Evolutionary conservation across 2,797 vertebrate species (phyloP).

Genomic region (Danionella dracula): DNA sequence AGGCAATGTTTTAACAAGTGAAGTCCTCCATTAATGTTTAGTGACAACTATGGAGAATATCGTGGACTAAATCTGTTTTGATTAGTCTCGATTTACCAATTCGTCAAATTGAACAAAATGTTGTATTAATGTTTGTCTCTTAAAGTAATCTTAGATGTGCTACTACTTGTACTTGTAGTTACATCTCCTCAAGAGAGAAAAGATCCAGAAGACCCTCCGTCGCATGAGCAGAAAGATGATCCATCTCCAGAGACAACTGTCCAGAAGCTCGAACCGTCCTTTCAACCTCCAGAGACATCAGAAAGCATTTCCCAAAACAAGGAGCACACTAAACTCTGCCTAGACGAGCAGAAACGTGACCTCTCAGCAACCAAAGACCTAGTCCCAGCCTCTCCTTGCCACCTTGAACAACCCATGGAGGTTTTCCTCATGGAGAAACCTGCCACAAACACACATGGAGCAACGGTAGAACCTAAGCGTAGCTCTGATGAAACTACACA

Average conservation of each 20-base stretch:
- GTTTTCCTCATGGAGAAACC: conserved; percentile 52
- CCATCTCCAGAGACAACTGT: conserved; percentile 31
- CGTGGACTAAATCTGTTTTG: too few relatives aligned
- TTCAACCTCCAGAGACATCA: conserved; percentile 50
- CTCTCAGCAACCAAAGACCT: conserved; percentile 74
- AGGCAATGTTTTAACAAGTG: too few relatives aligned
- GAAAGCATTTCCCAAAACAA: conserved; percentile 54
- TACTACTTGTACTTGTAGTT: conserved; percentile 11
- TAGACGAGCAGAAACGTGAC: conserved; percentile 69
- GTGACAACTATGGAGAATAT: too few relatives aligned
- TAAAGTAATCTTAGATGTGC: too few relatives aligned
- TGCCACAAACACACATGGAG: conserved; percentile 19
- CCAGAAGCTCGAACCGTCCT: conserved; percentile 34
- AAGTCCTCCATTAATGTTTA: too few relatives aligned
- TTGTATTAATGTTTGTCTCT: too few relatives aligned
- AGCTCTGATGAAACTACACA: conserved; percentile 52
- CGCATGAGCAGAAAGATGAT: conserved; percentile 42
- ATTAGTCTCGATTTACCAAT: too few relatives aligned
- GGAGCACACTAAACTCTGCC: conserved; percentile 57
- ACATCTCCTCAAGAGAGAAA: conserved; percentile 16
- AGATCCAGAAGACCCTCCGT: conserved; percentile 40
- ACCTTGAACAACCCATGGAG: conserved; percentile 67
- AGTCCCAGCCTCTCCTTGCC: conserved; percentile 59
- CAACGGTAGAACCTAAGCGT: conserved; percentile 46
- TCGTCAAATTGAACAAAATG: too few relatives aligned